phyloP scores from a whole-genome alignment of 2,888 invertebrate genomes.

The Tachystola acroxantha region DNA sequence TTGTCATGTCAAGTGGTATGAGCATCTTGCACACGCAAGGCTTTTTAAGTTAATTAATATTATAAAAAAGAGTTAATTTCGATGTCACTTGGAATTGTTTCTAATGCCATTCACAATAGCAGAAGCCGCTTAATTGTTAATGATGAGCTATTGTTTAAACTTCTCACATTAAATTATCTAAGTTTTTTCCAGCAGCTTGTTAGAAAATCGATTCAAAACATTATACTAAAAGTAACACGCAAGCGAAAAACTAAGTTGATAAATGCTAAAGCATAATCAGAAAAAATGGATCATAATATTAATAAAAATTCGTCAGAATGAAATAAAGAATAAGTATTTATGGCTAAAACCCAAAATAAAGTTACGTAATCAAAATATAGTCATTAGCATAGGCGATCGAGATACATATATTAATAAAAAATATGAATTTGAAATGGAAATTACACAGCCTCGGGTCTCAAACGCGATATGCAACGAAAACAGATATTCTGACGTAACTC shows the following conservation, averaged over 20 bases:
- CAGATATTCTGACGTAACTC: neutral
- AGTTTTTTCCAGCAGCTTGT: slow-evolving; percentile 22
- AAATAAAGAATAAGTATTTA: too few relatives aligned
- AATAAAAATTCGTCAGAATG: too few relatives aligned
- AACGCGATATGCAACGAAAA: too few relatives aligned
- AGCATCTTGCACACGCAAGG: too few relatives aligned
- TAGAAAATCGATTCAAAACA: neutral
- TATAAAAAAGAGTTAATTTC: slow-evolving; percentile 30
- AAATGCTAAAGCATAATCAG: too few relatives aligned
- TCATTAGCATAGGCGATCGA: slow-evolving; percentile 12
- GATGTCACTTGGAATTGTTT: slow-evolving; percentile 19
- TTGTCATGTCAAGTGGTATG: too few relatives aligned
- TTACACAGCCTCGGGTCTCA: neutral
- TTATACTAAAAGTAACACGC: neutral
- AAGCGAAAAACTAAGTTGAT: neutral
- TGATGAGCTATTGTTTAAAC: slow-evolving; percentile 40
- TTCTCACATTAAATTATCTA: slow-evolving; percentile 40
- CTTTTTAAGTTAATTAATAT: too few relatives aligned
- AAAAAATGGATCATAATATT: too few relatives aligned
- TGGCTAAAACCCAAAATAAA: too few relatives aligned
- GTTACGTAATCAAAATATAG: neutral
- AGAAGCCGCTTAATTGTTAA: slow-evolving; percentile 32
- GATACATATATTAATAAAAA: slow-evolving; percentile 11
- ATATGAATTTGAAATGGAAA: neutral
- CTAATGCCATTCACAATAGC: slow-evolving; percentile 39